These are phyloP conservation scores for Smutsia temminckii DNA, from an alignment of 2,797 vertebrate genomes.

Conservation along the genomic window DNA sequence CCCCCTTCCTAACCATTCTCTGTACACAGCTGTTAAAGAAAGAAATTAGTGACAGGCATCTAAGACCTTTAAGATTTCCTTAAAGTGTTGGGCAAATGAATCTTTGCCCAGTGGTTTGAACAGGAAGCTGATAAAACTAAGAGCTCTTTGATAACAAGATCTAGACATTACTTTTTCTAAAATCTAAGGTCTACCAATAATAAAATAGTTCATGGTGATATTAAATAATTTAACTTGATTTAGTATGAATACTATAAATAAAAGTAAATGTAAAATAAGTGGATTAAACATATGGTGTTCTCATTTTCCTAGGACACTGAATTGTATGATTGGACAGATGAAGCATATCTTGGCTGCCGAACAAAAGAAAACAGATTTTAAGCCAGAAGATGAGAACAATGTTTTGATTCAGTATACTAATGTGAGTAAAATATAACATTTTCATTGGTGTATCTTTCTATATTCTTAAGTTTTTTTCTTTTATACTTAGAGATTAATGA, in stretches of 20 bases:
- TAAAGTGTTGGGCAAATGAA: conserved; percentile 22
- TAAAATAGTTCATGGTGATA: conserved; percentile 38
- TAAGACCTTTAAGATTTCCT: conserved; percentile 36
- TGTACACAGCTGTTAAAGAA: conserved; percentile 34
- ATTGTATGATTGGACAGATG: conserved; percentile 99
- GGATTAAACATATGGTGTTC: conserved; percentile 66
- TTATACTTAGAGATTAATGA: conserved; percentile 46
- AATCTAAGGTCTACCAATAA: neutral
- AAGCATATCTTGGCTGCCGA: conserved; percentile 96
- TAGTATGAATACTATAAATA: conserved; percentile 33
- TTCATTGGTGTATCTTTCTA: neutral
- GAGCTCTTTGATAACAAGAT: conserved; percentile 37
- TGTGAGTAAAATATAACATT: conserved; percentile 87
- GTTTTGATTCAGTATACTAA: conserved; percentile 98
- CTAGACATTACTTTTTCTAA: conserved; percentile 35
- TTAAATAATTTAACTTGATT: conserved; percentile 35
- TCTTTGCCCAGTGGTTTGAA: neutral
- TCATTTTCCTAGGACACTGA: conserved; percentile 92
- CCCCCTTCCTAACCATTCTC: neutral
- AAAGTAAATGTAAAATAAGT: conserved; percentile 6
- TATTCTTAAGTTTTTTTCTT: conserved; percentile 12
- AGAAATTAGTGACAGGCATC: conserved; percentile 15
- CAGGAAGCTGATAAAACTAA: conserved; percentile 52
- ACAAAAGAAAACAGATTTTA: conserved; percentile 99
- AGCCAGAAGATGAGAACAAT: conserved; percentile 98